These are phyloP conservation scores for Globodera ellingtonae DNA, from an alignment of 1,140 invertebrate genomes.

Conservation along the genomic window DNA sequence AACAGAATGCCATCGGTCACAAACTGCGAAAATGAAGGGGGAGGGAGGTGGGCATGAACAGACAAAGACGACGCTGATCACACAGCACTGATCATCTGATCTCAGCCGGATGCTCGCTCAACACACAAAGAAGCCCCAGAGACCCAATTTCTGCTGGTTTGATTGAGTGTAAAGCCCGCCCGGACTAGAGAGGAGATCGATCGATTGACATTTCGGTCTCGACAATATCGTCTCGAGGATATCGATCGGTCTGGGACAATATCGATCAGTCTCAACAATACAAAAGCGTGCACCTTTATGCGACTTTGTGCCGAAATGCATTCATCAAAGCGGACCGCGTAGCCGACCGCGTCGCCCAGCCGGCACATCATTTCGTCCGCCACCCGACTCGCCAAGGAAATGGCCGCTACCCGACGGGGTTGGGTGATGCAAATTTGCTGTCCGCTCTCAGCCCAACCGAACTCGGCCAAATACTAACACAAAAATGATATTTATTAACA, in stretches of 20 bases:
- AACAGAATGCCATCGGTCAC: constrained; percentile 56
- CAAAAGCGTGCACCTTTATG: constrained; percentile 75
- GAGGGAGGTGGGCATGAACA: no score
- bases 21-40: constrained; percentile 76
- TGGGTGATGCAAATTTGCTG: constrained; percentile 83
- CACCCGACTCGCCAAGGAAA: constrained; percentile 84
- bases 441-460: constrained; percentile 76
- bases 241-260: constrained; percentile 73
- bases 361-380: constrained; percentile 82
- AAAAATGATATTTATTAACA: no score
- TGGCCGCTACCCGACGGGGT: constrained; percentile 85
- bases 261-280: no score
- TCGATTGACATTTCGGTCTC: no score
- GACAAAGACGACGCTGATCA: no score
- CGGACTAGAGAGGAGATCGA: no score
- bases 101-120: no score
- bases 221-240: constrained; percentile 76
- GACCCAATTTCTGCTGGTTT: no score
- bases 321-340: constrained; percentile 87
- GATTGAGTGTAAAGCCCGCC: no score
- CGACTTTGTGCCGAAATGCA: constrained; percentile 73
- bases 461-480: constrained; percentile 81
- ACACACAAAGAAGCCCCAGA: no score
- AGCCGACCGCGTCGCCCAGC: constrained; percentile 84
- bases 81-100: no score